Evolutionary conservation across 2,113 vertebrate species (phyloP).

Genomic region (Vulpes lagopus): DNA sequence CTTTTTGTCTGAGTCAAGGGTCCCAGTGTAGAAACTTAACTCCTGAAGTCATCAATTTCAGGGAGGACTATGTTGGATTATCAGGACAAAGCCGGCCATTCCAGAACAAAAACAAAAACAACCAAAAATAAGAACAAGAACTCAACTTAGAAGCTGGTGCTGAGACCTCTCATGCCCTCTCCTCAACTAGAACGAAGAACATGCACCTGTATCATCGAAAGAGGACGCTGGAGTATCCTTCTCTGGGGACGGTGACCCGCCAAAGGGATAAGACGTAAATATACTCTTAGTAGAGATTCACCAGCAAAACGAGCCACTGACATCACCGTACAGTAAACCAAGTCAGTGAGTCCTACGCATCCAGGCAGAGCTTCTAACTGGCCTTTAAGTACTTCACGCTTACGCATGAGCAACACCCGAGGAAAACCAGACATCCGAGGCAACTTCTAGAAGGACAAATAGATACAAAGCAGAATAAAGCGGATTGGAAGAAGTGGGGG

Average conservation of each 20-base stretch:
- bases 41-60: neutral
- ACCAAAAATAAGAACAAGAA: neutral
- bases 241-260: neutral
- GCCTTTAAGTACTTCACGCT: neutral
- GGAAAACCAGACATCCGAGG: neutral
- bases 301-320: neutral
- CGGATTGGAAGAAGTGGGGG: neutral
- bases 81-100: neutral
- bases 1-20: constrained; percentile 37
- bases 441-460: constrained; percentile 29
- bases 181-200: neutral
- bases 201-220: neutral
- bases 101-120: neutral
- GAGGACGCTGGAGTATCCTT: neutral
- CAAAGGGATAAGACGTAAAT: constrained; percentile 46
- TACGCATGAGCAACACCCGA: constrained; percentile 11
- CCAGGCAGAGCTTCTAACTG: neutral
- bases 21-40: constrained; percentile 4
- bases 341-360: neutral
- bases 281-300: neutral
- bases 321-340: constrained; percentile 2
- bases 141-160: neutral
- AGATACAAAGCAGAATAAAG: constrained; percentile 6
- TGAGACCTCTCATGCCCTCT: neutral
- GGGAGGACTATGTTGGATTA: neutral